Conservation (phyloP, 1,140 invertebrate genomes). For the Hylaeus volcanicus region DNA sequence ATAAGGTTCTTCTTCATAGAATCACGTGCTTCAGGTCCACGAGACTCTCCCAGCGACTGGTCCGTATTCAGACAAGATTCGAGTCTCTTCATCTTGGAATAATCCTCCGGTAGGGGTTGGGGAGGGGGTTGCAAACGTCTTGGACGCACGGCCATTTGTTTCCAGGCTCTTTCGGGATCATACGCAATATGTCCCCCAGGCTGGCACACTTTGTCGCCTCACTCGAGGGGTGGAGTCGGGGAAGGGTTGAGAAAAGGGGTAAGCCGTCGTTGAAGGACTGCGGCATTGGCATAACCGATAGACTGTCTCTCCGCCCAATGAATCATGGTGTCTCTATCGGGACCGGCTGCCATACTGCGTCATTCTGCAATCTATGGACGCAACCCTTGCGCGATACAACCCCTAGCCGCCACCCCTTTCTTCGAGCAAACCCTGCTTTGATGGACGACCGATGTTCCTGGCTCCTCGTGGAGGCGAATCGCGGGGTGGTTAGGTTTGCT, state of each 20-base stretch:
- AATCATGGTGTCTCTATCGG: constrained; percentile 61
- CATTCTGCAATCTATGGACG: constrained; percentile 25
- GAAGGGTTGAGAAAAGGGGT: constrained; percentile 39
- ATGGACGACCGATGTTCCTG: background rate
- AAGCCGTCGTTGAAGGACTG: constrained; percentile 58
- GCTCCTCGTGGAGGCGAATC: too few species aligned
- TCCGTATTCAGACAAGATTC: constrained; percentile 28
- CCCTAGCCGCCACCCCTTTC: background rate
- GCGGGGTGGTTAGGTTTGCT: background rate
- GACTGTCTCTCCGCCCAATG: constrained; percentile 61
- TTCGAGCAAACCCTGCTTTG: background rate
- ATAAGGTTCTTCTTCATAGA: background rate
- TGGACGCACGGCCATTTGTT: constrained; percentile 54
- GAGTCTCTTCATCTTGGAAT: constrained; percentile 47
- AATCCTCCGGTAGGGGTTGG: constrained; percentile 19
- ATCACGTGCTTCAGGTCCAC: constrained; percentile 15
- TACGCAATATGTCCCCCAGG: constrained; percentile 62
- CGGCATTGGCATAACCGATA: constrained; percentile 67
- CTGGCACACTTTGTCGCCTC: constrained; percentile 57
- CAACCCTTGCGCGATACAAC: constrained; percentile 1
- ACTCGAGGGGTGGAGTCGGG: constrained; percentile 12
- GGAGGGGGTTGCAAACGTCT: constrained; percentile 42
- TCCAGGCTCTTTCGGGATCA: constrained; percentile 50
- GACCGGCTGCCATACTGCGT: constrained; percentile 23
- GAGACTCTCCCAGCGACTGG: background rate